Base-by-base conservation (phyloP, 2,113 vertebrate genomes). In the Rhabdomys dilectus region DNA sequence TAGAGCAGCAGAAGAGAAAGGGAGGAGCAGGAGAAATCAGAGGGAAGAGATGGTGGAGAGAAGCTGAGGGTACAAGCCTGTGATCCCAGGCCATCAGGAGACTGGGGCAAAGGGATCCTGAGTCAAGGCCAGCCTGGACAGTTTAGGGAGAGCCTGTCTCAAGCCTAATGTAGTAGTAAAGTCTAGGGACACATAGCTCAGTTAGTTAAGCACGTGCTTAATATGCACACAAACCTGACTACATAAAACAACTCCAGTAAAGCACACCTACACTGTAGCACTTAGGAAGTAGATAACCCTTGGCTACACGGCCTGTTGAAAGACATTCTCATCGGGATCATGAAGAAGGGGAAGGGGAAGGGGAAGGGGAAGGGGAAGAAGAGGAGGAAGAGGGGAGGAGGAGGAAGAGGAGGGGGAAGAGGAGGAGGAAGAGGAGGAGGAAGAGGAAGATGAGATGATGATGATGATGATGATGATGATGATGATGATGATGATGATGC, bases 401-500 rank as follows among this genome's bases (percentile, higher is more conserved):
- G 16, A 56, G 16, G 16, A 56, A 15, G 4, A 56, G 56, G 4
- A 17, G 56, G 4, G 15, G 4, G 4, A 2, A 56, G 16, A 4
- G 16, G 16, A 17, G 16, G 4, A 12, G 17, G 16, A 15, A 17
- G 15, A 45, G 51, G 12, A 53, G 51, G 12, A 53, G 51, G 12
- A 53, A 7, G 12, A 53, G 51, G 15, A 56, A 3, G 15, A n/a
- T n/a, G n/a, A n/a, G 53, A 56, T 56, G 53, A 56, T 56, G 56
- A 58, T 58, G 19, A 58, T 58, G 19, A 19, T 19, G 31, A 12
- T 45, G 11, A 66, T 9, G 45, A 31, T 3, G 19, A 26, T 5
- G 45, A 31, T 16, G 21, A 56, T 39, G 2, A 22, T 7, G 2
- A 13, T n/a, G 3, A 17, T n/a, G 5, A 3, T n/a, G 5, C 3